Evolutionary conservation across 2,113 vertebrate species (phyloP).

Genomic region (Labeo rohita): DNA sequence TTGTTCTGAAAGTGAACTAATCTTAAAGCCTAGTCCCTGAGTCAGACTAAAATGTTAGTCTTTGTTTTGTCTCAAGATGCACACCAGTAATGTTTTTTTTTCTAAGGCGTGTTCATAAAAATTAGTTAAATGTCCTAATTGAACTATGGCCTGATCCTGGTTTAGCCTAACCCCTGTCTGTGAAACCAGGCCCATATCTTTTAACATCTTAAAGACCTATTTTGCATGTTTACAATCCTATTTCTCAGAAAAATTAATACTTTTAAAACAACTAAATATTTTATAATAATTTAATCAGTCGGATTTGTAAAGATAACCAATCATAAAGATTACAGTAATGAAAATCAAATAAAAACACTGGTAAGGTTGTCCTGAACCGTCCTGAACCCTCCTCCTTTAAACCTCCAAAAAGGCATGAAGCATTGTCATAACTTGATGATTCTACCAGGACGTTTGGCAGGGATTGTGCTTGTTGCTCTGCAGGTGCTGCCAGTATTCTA

Average conservation of each 20-base stretch:
- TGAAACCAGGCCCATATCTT: too few relatives aligned
- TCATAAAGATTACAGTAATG: not conserved
- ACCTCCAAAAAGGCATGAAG: not conserved
- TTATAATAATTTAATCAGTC: not conserved
- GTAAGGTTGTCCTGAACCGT: not conserved
- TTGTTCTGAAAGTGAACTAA: too few relatives aligned
- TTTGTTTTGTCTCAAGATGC: too few relatives aligned
- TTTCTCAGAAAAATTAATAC: not conserved
- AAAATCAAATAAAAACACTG: not conserved
- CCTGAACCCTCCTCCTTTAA: not conserved
- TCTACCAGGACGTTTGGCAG: conserved; percentile 63
- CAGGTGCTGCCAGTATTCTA: conserved; percentile 95
- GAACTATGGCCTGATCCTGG: too few relatives aligned
- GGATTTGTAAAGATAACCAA: not conserved
- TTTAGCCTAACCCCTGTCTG: too few relatives aligned
- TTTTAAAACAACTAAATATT: not conserved
- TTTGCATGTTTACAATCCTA: not conserved
- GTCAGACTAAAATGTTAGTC: too few relatives aligned
- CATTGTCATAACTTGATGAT: too few relatives aligned
- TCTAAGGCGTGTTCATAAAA: too few relatives aligned
- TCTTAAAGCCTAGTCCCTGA: too few relatives aligned
- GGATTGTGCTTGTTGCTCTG: conserved; percentile 93
- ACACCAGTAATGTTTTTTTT: too few relatives aligned
- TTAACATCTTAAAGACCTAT: too few relatives aligned
- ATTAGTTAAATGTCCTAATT: too few relatives aligned